Evolutionary conservation across 2,113 vertebrate genomes (phyloP), one percentile per base, ranked within the genome.

Genomic region (Cinclus mexicanus): DNA sequence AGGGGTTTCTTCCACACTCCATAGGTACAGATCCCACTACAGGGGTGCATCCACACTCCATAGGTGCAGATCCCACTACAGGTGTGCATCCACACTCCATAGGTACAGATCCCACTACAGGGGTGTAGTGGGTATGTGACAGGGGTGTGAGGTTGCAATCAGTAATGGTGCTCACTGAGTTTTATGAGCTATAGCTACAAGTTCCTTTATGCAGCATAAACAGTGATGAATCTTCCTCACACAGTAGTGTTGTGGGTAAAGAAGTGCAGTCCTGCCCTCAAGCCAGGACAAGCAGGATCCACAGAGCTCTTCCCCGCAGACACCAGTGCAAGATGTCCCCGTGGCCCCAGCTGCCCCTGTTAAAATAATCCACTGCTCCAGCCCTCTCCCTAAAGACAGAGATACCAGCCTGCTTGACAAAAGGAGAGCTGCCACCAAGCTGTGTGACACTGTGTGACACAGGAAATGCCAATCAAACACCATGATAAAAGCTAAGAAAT

Each of bases 121-220:
- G 35, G 39, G 2, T 21, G 20, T 25, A 31, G 20, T 53, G 37
- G 50, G 59, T n/a, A 63, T 0, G 0, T 44, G n/a, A 29, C 22
- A 82, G 44, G 24, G 63, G 22, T 3, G 1, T 31, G 57, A 44
- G 28, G 19, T 14, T 82, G 46, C 35, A 67, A 29, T 74, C 80
- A 74, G 2, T 42, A 65, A 49, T 3, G 20, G 23, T 60, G 44
- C 41, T 68, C 69, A 21, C 18, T 47, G 26, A 21, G 52, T 71
- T 93, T 91, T 55, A 78, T 33, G 74, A 85, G 39, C 44, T 74
- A 47, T 19, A 59, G 64, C 18, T 71, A n/a, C 2, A 4, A 35
- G 17, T 60, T 87, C 13, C 44, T 68, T 68, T 68, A 28, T 49
- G 37, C 41, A 60, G 57, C 50, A 50, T 28, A 31, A 87, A 60